These are phyloP conservation scores for Ophioninae sp. DNA, from an alignment of 2,888 invertebrate species.

Conservation along the genomic window DNA sequence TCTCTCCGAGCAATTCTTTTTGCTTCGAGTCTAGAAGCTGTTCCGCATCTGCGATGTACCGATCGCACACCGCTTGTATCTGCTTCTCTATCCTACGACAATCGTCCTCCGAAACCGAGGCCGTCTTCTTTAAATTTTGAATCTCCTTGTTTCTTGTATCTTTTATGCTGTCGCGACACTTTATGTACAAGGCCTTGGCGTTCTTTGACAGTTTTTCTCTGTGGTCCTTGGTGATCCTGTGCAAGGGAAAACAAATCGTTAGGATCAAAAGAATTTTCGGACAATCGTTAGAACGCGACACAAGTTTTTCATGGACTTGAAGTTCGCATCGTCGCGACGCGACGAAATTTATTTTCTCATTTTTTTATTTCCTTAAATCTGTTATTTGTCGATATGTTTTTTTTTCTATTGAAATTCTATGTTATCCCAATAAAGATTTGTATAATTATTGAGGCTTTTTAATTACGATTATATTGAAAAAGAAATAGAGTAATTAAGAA, in stretches of 20 bases:
- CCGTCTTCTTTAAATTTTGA: slow-evolving; percentile 87
- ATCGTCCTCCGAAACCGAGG: slow-evolving; percentile 88
- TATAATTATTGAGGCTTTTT: too few relatives aligned
- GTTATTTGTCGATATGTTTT: too few relatives aligned
- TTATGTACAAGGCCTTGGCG: slow-evolving; percentile 91
- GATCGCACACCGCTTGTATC: slow-evolving; percentile 86
- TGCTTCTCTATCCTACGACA: slow-evolving; percentile 86
- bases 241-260: slow-evolving; percentile 55
- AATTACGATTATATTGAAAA: too few relatives aligned
- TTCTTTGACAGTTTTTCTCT: slow-evolving; percentile 93
- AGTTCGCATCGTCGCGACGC: too few relatives aligned
- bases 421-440: too few relatives aligned
- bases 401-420: too few relatives aligned
- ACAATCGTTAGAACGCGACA: background rate
- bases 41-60: slow-evolving; percentile 86
- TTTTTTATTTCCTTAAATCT: too few relatives aligned
- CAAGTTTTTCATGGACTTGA: too few relatives aligned
- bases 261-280: background rate
- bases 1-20: slow-evolving; percentile 86
- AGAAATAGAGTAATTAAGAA: too few relatives aligned
- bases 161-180: slow-evolving; percentile 89
- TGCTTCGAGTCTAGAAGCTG: slow-evolving; percentile 87
- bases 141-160: slow-evolving; percentile 88
- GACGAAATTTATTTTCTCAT: too few relatives aligned
- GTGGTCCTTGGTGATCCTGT: slow-evolving; percentile 94